Percentiles rank a stretch among this genome's conserved stretches.
Evolutionary conservation across 1,140 invertebrate genomes (phyloP).

Genomic region (Limonius californicus): DNA sequence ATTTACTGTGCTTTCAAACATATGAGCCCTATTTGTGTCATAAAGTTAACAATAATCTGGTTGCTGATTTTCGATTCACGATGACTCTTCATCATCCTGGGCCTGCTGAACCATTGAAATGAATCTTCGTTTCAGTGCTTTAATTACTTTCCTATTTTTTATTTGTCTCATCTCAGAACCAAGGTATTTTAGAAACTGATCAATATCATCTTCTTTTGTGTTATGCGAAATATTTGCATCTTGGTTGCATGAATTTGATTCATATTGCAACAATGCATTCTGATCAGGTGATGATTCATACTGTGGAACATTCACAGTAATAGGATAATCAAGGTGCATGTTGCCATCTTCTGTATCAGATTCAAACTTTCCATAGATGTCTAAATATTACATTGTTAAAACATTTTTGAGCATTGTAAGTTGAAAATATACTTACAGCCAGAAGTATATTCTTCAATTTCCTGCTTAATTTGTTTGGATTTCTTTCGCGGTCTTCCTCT

Average conservation of each 20-base stretch:
- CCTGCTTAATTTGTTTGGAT: too few relatives aligned
- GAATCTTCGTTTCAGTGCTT: neutral
- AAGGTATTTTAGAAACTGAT: slow-evolving; percentile 1
- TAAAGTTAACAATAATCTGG: too few relatives aligned
- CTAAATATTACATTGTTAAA: too few relatives aligned
- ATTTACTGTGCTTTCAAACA: too few relatives aligned
- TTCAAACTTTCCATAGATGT: neutral
- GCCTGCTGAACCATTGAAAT: neutral
- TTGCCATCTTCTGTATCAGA: neutral
- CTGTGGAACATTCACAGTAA: neutral
- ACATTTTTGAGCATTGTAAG: too few relatives aligned
- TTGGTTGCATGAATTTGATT: neutral
- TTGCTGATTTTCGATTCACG: too few relatives aligned
- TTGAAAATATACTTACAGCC: too few relatives aligned
- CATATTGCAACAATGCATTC: neutral
- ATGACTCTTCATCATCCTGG: neutral
- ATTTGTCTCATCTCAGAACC: slow-evolving; percentile 1
- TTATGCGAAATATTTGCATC: neutral
- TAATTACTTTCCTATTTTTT: neutral
- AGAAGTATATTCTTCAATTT: too few relatives aligned
- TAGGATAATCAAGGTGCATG: neutral
- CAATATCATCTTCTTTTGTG: neutral
- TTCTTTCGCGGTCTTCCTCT: too few relatives aligned
- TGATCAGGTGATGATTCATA: neutral
- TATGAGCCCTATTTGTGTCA: too few relatives aligned